Evolutionary conservation across 2,113 vertebrate species (phyloP), one percentile per base, ranked within the genome.

Genomic region (Notarius quadriscutis): DNA sequence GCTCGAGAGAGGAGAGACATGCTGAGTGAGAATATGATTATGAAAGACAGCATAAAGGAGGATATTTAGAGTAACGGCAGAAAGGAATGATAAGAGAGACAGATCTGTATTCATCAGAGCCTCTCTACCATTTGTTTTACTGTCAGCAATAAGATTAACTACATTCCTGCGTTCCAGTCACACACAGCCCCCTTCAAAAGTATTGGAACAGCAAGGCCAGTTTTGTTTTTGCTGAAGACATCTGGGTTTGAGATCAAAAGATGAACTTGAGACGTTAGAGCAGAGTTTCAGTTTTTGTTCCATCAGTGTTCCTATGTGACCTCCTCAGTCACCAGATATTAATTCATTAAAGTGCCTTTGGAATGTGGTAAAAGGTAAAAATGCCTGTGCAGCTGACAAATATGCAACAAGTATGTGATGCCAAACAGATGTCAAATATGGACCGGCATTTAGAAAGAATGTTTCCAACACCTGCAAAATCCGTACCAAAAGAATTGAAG

Each of bases 11-110:
- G 3, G 41, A 74, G 18, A 74, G 41, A 22, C 41, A 50, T 8
- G 22, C 2, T 48, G 50, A 51, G 48, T 77, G 22, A 25, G 48
- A 53, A 77, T 77, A 77, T 77, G 11, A 14, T 51, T 77, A 57
- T 80, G 77, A 17, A 30, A 34, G 55, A 75, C 55, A 57, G 10
- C 51, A 72, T 62, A 48, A 78, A 77, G 20, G 72, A 57, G 12
- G 7, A 85, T 85, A 34, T 53, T 85, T 85, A 65, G 22, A 77
- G 84, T 50, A 48, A 22, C 22, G 57, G 74, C 14, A 58, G 81
- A 62, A 81, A 67, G 34, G 34, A 34, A 25, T 25, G 34, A 15
- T 78, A 41, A 71, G 27, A 80, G 62, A 60, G 41, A 67, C 51
- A 62, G 71, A 65, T 34, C 50, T 65, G 53, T 79, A 30, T 22